These are phyloP conservation scores for Empidonax traillii DNA, from an alignment of 2,113 vertebrate species.

Conservation along the genomic window DNA sequence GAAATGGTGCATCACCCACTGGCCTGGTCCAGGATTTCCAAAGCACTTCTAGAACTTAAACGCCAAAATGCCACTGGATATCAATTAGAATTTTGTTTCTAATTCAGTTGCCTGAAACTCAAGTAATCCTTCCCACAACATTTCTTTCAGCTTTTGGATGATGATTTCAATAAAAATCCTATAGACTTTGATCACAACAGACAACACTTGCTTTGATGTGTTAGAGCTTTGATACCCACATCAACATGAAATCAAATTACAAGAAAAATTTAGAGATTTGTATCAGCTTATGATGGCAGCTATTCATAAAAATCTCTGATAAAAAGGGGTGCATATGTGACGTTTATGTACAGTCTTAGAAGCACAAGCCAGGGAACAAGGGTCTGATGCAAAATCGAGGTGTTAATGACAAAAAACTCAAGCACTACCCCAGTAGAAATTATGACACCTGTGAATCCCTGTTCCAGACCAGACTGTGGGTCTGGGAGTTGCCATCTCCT, in stretches of 20 bases:
- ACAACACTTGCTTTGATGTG: not conserved
- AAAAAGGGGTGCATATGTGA: not conserved
- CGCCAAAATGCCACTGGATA: not conserved
- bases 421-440: not conserved
- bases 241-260: conserved; percentile 6
- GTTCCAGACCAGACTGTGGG: not conserved
- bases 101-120: not conserved
- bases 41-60: not conserved
- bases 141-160: not conserved
- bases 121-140: not conserved
- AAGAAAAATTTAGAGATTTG: not conserved
- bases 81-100: not conserved
- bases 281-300: not conserved
- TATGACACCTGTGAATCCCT: not conserved
- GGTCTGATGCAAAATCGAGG: not conserved
- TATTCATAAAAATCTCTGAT: not conserved
- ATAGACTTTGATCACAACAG: not conserved
- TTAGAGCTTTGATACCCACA: conserved; percentile 8
- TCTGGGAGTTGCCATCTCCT: not conserved
- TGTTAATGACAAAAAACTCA: not conserved
- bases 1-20: conserved; percentile 31
- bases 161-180: not conserved
- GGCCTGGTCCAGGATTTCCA: conserved; percentile 17
- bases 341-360: not conserved
- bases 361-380: not conserved